Evolutionary conservation across 2,797 vertebrate species (phyloP).

Genomic region (Myiothlypis chrysogaster): DNA sequence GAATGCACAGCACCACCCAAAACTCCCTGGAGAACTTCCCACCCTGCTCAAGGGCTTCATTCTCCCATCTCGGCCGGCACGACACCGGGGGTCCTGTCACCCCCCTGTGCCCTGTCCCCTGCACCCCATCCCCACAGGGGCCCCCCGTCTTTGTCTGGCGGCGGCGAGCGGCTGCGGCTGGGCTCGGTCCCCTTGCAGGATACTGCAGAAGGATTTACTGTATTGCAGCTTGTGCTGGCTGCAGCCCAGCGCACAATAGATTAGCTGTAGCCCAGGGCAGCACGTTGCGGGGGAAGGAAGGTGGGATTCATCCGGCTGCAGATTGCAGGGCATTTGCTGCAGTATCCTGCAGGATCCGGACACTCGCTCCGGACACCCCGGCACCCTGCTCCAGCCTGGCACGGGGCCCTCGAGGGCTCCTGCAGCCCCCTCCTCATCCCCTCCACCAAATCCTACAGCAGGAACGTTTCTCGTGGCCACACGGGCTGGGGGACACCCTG

Average conservation of each 20-base stretch:
- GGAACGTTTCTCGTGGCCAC: background rate
- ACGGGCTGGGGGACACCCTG: background rate
- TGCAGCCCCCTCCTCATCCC: background rate
- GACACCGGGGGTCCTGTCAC: background rate
- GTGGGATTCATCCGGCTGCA: constrained; percentile 57
- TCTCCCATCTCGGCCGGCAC: background rate
- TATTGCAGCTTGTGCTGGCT: constrained; percentile 65
- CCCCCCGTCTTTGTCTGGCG: constrained; percentile 50
- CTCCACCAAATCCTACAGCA: background rate
- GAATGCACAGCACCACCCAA: background rate
- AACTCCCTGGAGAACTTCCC: constrained; percentile 29
- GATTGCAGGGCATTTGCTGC: constrained; percentile 48
- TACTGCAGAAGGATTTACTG: constrained; percentile 67
- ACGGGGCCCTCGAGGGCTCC: background rate
- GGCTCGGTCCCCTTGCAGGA: constrained; percentile 56
- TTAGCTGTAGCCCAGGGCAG: constrained; percentile 63
- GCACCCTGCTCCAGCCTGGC: background rate
- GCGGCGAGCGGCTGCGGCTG: constrained; percentile 44
- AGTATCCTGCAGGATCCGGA: constrained; percentile 27
- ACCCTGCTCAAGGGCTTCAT: background rate
- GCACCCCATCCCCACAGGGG: background rate
- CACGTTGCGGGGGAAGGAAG: constrained; percentile 54
- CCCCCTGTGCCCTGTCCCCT: background rate
- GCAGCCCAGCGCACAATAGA: constrained; percentile 64
- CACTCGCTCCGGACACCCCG: accelerated